phyloP scores from a whole-genome alignment of 1,140 invertebrate species.

The Apis cerana region DNA sequence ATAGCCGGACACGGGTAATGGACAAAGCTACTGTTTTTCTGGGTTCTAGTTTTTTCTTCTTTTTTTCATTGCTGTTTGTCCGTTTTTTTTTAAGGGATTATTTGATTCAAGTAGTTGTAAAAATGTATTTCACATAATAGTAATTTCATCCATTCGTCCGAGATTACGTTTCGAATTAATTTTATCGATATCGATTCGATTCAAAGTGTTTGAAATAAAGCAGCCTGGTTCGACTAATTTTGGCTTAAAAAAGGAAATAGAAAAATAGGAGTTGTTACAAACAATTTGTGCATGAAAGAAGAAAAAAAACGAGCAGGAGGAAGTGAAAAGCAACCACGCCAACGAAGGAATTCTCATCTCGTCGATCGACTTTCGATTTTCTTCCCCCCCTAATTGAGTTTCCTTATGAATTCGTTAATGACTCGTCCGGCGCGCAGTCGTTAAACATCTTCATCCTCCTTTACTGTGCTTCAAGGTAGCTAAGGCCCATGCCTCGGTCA shows the following conservation, averaged over 20 bases:
- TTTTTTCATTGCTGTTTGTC: neutral
- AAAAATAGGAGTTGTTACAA: too few species aligned
- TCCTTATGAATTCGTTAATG: conserved; percentile 42
- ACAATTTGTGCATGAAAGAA: neutral
- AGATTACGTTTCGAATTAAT: too few species aligned
- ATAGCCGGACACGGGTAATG: neutral
- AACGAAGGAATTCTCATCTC: neutral
- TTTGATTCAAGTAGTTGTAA: too few species aligned
- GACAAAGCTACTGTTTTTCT: too few species aligned
- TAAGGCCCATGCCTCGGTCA: neutral
- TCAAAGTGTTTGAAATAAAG: too few species aligned
- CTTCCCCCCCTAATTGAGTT: conserved; percentile 30
- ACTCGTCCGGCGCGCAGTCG: neutral
- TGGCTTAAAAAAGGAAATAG: too few species aligned
- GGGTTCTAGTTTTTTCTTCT: neutral
- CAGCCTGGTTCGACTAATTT: too few species aligned
- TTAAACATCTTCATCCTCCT: conserved; percentile 33
- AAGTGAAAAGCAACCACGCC: neutral
- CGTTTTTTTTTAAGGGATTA: neutral
- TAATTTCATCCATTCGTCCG: neutral
- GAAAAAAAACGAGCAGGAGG: neutral
- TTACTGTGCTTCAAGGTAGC: neutral
- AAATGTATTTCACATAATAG: too few species aligned
- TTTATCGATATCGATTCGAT: too few species aligned
- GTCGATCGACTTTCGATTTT: conserved; percentile 19